These are phyloP conservation scores for Platygyra sinensis DNA, from an alignment of 64 coral and sea anemone genomes.

Conservation along the genomic window DNA sequence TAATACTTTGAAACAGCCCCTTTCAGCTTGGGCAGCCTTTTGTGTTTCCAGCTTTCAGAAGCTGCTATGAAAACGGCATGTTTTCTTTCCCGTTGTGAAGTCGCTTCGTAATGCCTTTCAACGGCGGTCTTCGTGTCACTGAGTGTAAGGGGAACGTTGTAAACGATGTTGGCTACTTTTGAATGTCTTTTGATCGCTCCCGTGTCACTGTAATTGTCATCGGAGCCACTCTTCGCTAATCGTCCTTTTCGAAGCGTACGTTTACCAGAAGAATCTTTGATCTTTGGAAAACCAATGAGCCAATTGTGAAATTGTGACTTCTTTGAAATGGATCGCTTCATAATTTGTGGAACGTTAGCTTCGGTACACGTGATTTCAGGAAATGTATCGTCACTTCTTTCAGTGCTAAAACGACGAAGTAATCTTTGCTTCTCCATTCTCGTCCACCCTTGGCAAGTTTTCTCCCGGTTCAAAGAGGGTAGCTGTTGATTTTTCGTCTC, in stretches of 20 bases:
- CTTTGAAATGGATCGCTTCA: slow-evolving; percentile 49
- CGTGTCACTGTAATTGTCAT: slow-evolving; percentile 2
- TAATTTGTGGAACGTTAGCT: slow-evolving; percentile 50
- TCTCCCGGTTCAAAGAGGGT: neutral
- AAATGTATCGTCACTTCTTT: neutral
- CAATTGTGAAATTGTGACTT: slow-evolving; percentile 56
- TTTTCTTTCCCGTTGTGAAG: neutral
- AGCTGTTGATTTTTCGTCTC: neutral
- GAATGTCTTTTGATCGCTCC: neutral
- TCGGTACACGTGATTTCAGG: slow-evolving; percentile 41
- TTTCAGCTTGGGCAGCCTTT: neutral
- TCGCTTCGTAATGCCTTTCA: neutral
- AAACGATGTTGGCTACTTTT: slow-evolving; percentile 56
- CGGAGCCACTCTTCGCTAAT: neutral
- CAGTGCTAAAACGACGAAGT: neutral
- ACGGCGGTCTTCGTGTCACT: neutral
- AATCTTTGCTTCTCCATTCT: slow-evolving; percentile 4
- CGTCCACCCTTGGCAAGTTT: neutral
- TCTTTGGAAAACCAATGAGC: slow-evolving; percentile 46
- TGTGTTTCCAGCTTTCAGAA: neutral
- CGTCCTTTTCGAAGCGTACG: neutral
- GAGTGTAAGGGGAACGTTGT: slow-evolving; percentile 32
- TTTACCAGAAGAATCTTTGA: neutral
- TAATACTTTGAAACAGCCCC: neutral
- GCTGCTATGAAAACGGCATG: neutral